phyloP scores from a whole-genome alignment of 2,888 invertebrate genomes.

The Drosophila greeni region DNA sequence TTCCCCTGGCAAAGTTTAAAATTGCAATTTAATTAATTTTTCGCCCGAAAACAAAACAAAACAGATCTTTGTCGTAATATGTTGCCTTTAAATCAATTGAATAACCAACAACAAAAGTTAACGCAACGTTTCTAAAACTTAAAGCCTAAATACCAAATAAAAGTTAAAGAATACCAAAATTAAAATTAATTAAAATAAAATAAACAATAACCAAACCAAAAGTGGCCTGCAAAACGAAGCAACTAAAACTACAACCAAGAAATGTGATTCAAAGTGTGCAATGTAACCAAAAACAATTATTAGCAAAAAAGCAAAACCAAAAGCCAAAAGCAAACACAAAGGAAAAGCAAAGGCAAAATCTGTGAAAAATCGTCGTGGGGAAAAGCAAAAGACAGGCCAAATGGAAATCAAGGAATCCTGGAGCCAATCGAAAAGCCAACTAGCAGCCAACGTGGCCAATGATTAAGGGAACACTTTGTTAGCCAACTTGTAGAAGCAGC shows the following conservation, averaged over 20 bases:
- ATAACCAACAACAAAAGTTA: conserved; percentile 58
- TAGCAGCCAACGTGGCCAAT: conserved; percentile 61
- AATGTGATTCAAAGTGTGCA: conserved; percentile 70
- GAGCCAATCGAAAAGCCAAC: conserved; percentile 54
- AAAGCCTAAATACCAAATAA: conserved; percentile 28
- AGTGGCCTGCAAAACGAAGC: conserved; percentile 67
- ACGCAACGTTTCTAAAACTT: conserved; percentile 70
- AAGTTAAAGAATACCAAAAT: conserved; percentile 22
- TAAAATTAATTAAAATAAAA: conserved; percentile 11
- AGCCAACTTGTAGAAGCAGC: conserved; percentile 49
- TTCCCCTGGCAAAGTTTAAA: conserved; percentile 27
- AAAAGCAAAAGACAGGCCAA: conserved; percentile 43
- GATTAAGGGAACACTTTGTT: conserved; percentile 56
- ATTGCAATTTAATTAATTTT: conserved; percentile 46
- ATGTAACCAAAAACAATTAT: conserved; percentile 60
- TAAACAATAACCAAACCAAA: conserved; percentile 53
- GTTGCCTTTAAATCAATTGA: conserved; percentile 60
- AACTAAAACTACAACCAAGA: conserved; percentile 45
- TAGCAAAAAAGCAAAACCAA: conserved; percentile 28
- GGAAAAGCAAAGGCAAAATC: conserved; percentile 1
- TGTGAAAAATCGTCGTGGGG: conserved; percentile 6
- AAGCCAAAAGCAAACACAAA: conserved; percentile 5
- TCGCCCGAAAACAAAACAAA: conserved; percentile 18
- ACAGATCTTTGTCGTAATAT: conserved; percentile 55
- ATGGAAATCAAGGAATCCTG: conserved; percentile 60